A percentile compares a stretch with the other conserved stretches of the same genome.
Conservation (phyloP, 1,140 invertebrate genomes). For the Drosophila tani region DNA sequence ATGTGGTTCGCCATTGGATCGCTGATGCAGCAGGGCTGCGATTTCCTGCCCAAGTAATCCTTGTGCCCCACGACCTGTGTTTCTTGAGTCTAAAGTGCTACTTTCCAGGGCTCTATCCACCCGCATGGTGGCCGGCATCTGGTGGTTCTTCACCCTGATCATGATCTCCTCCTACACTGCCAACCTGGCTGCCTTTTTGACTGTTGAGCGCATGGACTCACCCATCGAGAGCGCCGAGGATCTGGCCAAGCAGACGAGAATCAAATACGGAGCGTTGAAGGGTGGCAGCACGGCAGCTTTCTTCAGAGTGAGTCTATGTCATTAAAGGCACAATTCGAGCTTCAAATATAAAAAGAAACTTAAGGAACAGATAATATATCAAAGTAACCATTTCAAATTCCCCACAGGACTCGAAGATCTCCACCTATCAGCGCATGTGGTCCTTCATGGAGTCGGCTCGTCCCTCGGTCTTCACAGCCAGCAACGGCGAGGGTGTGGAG, state of each 20-base stretch:
- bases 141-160: constrained; percentile 99
- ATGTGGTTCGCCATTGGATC: constrained; percentile 98
- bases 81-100: neutral
- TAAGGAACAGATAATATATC: neutral
- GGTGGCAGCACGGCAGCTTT: constrained; percentile 96
- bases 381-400: neutral
- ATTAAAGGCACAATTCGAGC: too few relatives aligned
- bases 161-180: constrained; percentile 99
- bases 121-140: constrained; percentile 95
- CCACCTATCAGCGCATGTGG: constrained; percentile 97
- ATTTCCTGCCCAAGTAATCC: constrained; percentile 94
- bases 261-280: constrained; percentile 97
- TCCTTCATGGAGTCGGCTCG: constrained; percentile 95
- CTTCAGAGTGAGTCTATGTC: constrained; percentile 90
- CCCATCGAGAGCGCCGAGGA: constrained; percentile 98
- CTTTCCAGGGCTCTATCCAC: constrained; percentile 92
- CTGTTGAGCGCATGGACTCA: constrained; percentile 97
- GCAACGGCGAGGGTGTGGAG: constrained; percentile 94
- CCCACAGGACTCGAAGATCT: constrained; percentile 95
- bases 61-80: neutral
- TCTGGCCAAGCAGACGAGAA: constrained; percentile 97
- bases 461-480: constrained; percentile 93
- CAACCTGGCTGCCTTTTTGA: constrained; percentile 98
- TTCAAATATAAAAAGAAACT: neutral
- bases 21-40: constrained; percentile 96